Evolutionary conservation across 2,888 invertebrate genomes (phyloP).

Genomic region (Stenoptilia bipunctidactyla): DNA sequence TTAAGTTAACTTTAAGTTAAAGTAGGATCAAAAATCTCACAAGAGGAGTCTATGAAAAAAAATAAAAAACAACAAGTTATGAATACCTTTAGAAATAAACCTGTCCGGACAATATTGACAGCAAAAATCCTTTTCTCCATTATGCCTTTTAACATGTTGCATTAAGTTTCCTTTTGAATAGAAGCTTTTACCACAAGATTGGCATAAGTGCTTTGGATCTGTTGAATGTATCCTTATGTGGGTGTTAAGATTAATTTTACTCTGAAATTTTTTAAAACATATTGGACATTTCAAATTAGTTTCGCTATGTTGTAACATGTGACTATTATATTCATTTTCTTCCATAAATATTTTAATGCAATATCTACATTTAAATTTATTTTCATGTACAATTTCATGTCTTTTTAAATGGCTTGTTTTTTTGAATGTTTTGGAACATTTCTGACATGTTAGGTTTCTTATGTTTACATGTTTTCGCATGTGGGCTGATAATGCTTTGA

Average conservation of each 20-base stretch:
- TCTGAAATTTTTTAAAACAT: too few species aligned
- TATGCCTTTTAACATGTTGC: slow-evolving; percentile 41
- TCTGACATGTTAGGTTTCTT: slow-evolving; percentile 13
- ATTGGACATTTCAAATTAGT: too few species aligned
- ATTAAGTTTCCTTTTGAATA: slow-evolving; percentile 36
- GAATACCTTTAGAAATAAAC: too few species aligned
- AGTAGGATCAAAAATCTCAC: too few species aligned
- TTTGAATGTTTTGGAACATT: slow-evolving; percentile 16
- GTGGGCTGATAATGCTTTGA: slow-evolving; percentile 14
- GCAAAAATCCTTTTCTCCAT: slow-evolving; percentile 31
- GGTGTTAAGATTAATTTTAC: too few species aligned
- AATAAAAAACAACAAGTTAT: too few species aligned
- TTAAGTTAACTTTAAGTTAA: too few species aligned
- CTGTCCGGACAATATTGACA: too few species aligned
- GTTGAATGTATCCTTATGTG: too few species aligned
- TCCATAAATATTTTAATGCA: slow-evolving; percentile 14
- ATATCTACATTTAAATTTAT: slow-evolving; percentile 15
- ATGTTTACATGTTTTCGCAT: slow-evolving; percentile 9
- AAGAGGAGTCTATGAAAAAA: too few species aligned
- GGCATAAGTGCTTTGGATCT: slow-evolving; percentile 29
- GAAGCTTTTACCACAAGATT: slow-evolving; percentile 36
- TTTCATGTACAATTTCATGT: slow-evolving; percentile 17
- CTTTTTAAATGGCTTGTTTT: slow-evolving; percentile 19
- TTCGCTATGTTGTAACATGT: too few species aligned
- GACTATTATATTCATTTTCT: slow-evolving; percentile 4